Conservation (phyloP, 2,888 invertebrate species). For the Conchocele bisecta region DNA sequence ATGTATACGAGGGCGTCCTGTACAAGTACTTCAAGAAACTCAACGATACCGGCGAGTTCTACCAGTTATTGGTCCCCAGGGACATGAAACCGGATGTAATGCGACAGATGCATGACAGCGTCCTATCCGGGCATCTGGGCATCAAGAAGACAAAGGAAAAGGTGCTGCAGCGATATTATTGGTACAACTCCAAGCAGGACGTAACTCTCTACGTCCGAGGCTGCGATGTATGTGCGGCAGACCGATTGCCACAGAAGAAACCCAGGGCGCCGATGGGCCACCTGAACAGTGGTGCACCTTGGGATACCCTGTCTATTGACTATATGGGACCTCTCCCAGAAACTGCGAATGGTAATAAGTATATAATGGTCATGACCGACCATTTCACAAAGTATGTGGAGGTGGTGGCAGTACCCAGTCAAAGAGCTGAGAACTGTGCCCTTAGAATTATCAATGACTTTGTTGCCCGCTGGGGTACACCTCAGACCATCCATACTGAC, state of each 20-base stretch:
- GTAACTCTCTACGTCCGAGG: background rate
- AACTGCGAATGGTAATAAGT: conserved; percentile 2
- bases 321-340: conserved; percentile 13
- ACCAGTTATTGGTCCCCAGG: too few species aligned
- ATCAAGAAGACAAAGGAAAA: background rate
- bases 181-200: too few species aligned
- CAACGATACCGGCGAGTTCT: background rate
- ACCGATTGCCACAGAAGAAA: background rate
- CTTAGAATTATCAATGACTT: conserved; percentile 11
- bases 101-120: background rate
- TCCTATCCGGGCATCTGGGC: background rate
- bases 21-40: background rate
- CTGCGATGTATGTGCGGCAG: conserved; percentile 5
- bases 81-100: too few species aligned
- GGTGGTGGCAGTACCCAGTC: conserved; percentile 12
- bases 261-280: conserved; percentile 78
- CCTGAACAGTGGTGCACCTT: conserved; percentile 90
- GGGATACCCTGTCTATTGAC: conserved; percentile 3
- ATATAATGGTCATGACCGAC: conserved; percentile 34
- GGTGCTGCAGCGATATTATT: background rate
- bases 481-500: background rate
- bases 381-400: conserved; percentile 31
- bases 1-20: background rate
- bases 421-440: conserved; percentile 21
- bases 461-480: conserved; percentile 15